A percentile compares a stretch with the other conserved stretches of the same genome.
These are phyloP conservation scores for Petrolisthes cinctipes DNA, from an alignment of 2,888 invertebrate species.

Conservation along the genomic window DNA sequence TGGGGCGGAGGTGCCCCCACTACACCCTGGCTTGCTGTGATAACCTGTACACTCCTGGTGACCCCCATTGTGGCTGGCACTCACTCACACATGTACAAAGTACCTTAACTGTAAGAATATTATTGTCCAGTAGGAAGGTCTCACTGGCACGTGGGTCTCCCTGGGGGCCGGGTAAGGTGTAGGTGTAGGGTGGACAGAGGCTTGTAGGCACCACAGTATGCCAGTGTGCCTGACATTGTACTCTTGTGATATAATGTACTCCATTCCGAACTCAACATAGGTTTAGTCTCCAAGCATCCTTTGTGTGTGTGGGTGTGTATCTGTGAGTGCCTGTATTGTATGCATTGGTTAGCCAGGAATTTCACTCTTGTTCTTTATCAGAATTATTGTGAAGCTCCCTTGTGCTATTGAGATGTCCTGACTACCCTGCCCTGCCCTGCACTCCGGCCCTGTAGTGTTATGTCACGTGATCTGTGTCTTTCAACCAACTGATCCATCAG, in stretches of 20 bases:
- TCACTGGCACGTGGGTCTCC: constrained; percentile 18
- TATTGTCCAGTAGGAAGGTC: constrained; percentile 16
- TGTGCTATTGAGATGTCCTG: constrained; percentile 33
- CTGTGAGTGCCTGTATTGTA: constrained; percentile 15
- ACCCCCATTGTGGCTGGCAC: constrained; percentile 52
- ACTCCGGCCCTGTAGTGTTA: constrained; percentile 30
- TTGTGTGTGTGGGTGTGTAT: constrained; percentile 18
- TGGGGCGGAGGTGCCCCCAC: constrained; percentile 1
- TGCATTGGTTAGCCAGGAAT: constrained; percentile 25
- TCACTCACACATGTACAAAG: constrained; percentile 59
- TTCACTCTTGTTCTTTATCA: constrained; percentile 39
- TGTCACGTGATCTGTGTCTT: constrained; percentile 57
- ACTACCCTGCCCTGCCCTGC: constrained; percentile 35
- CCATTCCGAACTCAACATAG: constrained; percentile 53
- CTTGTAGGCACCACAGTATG: constrained; percentile 7
- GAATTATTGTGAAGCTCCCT: constrained; percentile 46
- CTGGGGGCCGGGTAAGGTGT: constrained; percentile 18
- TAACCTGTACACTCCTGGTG: constrained; percentile 52
- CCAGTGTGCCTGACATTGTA: constrained; percentile 17
- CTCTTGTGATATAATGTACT: constrained; percentile 48
- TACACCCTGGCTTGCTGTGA: constrained; percentile 59
- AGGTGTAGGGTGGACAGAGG: neutral
- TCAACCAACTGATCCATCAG: constrained; percentile 48
- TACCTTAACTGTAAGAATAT: constrained; percentile 51
- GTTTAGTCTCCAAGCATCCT: constrained; percentile 41